Evolutionary conservation across 2,797 vertebrate genomes (phyloP).

Genomic region (Aulostomus chinensis): DNA sequence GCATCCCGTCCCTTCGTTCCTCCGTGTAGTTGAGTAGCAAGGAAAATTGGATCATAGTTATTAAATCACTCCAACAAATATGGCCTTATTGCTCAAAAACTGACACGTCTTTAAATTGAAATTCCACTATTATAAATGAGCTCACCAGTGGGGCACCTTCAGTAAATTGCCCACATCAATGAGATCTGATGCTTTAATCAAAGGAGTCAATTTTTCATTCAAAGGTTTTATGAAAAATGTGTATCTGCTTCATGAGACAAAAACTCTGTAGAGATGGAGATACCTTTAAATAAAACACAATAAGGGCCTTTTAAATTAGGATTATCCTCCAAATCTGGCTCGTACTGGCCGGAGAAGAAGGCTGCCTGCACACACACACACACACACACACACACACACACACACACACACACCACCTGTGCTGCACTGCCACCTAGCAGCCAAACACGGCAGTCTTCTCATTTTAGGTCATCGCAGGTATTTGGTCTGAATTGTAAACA

Average conservation of each 20-base stretch:
- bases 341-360: conserved; percentile 46
- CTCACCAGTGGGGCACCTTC: background rate
- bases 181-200: conserved; percentile 12
- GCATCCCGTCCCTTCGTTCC: conserved; percentile 2
- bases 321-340: conserved; percentile 69
- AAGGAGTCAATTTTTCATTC: conserved; percentile 26
- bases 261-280: conserved; percentile 47
- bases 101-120: conserved; percentile 11
- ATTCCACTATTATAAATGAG: background rate
- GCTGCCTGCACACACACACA: conserved; percentile 5
- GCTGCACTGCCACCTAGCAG: conserved; percentile 70
- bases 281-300: conserved; percentile 61
- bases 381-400: background rate
- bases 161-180: conserved; percentile 1
- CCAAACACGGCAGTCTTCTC: conserved; percentile 11
- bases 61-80: conserved; percentile 41
- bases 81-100: conserved; percentile 4
- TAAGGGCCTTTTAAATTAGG: conserved; percentile 59
- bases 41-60: conserved; percentile 42
- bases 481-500: background rate
- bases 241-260: conserved; percentile 30
- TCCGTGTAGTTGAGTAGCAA: conserved; percentile 21
- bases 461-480: conserved; percentile 15
- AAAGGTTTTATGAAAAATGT: conserved; percentile 20
- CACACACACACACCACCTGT: conserved; percentile 7